Evolutionary conservation across 2,113 vertebrate species (phyloP).

Genomic region (Colistium nudipinnis): DNA sequence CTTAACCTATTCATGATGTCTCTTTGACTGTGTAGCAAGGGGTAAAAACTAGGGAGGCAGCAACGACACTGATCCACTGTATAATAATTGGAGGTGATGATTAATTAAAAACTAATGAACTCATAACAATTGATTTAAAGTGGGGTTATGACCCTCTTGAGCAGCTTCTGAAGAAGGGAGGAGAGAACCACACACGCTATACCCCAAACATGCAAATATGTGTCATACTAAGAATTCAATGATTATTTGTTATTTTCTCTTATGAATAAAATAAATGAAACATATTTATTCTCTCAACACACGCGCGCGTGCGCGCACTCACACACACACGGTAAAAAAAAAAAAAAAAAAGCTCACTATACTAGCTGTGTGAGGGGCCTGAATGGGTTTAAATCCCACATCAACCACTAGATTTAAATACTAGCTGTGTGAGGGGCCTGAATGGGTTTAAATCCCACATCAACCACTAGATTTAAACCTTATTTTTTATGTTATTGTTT

Average conservation of each 20-base stretch:
- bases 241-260: neutral
- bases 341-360: too few species aligned
- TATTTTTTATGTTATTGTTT: neutral
- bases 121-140: conserved; percentile 26
- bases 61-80: neutral
- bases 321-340: too few species aligned
- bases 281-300: too few species aligned
- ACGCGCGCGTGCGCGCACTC: too few species aligned
- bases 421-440: neutral
- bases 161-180: conserved; percentile 14
- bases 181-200: neutral
- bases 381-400: neutral
- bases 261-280: too few species aligned
- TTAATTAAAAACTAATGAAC: conserved; percentile 47
- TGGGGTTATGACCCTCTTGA: conserved; percentile 31
- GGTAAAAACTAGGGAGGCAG: conserved; percentile 18
- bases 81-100: conserved; percentile 22
- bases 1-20: neutral
- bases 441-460: conserved; percentile 1
- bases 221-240: neutral
- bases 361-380: neutral
- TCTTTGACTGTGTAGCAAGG: neutral
- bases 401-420: conserved; percentile 16
- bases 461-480: neutral
- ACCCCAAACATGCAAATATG: neutral